phyloP scores from a whole-genome alignment of 2,888 invertebrate genomes.

The Cheilosia scutellata region DNA sequence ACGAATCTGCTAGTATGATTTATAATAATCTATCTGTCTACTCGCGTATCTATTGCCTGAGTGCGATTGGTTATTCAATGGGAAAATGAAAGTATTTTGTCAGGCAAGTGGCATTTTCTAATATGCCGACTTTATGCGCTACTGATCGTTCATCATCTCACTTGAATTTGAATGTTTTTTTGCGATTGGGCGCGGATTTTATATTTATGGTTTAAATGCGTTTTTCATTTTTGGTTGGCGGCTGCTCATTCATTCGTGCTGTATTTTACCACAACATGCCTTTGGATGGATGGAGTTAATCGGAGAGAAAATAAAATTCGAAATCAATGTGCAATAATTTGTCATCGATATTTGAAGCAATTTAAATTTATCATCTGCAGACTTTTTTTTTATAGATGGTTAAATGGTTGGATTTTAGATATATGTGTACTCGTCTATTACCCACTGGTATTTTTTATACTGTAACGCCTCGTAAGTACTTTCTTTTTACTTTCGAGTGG shows the following conservation, averaged over 20 bases:
- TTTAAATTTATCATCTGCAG: constrained; percentile 14
- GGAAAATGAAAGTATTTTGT: constrained; percentile 73
- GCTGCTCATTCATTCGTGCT: background rate
- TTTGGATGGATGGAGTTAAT: constrained; percentile 11
- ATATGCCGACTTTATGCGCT: constrained; percentile 53
- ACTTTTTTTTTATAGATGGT: background rate
- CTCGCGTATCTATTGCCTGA: constrained; percentile 13
- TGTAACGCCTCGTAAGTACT: too few species aligned
- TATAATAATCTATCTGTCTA: constrained; percentile 25
- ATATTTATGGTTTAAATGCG: constrained; percentile 9
- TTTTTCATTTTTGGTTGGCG: constrained; percentile 15
- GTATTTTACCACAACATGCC: background rate
- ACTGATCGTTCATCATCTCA: constrained; percentile 58
- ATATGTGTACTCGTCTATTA: too few species aligned
- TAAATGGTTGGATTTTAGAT: too few species aligned
- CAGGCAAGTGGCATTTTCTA: constrained; percentile 70
- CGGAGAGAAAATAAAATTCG: constrained; percentile 29
- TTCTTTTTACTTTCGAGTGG: too few species aligned
- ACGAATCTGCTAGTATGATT: constrained; percentile 35
- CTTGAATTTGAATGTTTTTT: constrained; percentile 36
- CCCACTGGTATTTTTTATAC: too few species aligned
- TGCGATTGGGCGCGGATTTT: constrained; percentile 40
- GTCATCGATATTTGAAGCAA: constrained; percentile 33
- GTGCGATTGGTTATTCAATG: constrained; percentile 52
- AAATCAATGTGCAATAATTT: constrained; percentile 35